A percentile compares a stretch with the other conserved stretches of the same genome.
These are phyloP conservation scores for Pegoplata infirma DNA, from an alignment of 2,888 invertebrate genomes.

Conservation along the genomic window DNA sequence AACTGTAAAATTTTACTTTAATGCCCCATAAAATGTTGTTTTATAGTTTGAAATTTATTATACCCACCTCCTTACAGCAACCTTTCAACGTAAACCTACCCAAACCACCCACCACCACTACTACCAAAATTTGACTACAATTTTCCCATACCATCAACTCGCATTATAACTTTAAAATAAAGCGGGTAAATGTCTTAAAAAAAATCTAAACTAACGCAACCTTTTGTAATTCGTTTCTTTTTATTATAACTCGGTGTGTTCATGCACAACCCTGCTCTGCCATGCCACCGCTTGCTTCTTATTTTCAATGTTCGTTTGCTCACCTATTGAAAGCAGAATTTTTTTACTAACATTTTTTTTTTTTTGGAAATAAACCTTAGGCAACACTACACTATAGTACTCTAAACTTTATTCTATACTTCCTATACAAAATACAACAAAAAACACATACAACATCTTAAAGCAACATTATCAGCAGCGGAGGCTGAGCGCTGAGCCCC, in stretches of 20 bases:
- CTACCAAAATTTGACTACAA: conserved; percentile 37
- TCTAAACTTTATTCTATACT: conserved; percentile 51
- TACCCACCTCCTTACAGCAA: conserved; percentile 51
- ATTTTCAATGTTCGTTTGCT: conserved; percentile 28
- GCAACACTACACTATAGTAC: conserved; percentile 56
- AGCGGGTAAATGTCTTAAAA: conserved; percentile 60
- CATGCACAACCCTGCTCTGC: conserved; percentile 32
- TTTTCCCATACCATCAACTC: conserved; percentile 22
- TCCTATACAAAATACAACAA: conserved; percentile 12
- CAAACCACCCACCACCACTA: conserved; percentile 9
- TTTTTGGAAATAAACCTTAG: conserved; percentile 53
- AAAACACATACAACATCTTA: conserved; percentile 54
- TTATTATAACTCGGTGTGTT: conserved; percentile 55
- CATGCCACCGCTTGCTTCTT: conserved; percentile 39
- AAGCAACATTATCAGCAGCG: conserved; percentile 69
- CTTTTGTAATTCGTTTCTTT: conserved; percentile 61
- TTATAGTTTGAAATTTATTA: conserved; percentile 73
- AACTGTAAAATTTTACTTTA: conserved; percentile 63
- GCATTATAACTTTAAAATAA: conserved; percentile 55
- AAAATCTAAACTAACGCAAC: conserved; percentile 63
- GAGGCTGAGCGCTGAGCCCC: conserved; percentile 57
- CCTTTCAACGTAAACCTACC: conserved; percentile 15
- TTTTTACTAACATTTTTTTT: conserved; percentile 23
- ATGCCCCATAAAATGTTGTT: conserved; percentile 68
- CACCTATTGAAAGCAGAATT: conserved; percentile 55